phyloP scores from a whole-genome alignment of 2,888 invertebrate species.

The Oegoconia quadripuncta region DNA sequence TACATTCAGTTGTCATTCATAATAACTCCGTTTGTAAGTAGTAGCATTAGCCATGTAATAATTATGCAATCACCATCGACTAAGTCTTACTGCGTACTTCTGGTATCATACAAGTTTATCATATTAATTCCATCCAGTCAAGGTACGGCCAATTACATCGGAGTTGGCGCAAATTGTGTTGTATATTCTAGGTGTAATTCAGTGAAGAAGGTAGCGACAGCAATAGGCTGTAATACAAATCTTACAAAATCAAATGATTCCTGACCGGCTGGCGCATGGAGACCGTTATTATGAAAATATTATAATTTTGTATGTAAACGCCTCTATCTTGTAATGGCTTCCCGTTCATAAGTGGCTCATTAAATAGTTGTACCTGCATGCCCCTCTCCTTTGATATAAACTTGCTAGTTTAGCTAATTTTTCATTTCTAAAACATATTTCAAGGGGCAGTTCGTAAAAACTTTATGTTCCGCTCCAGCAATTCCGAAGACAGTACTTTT shows the following conservation, averaged over 20 bases:
- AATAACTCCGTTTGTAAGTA: no score
- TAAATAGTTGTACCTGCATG: slow-evolving; percentile 10
- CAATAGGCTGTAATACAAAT: background rate
- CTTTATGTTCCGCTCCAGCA: no score
- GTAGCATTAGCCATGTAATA: no score
- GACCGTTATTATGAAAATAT: slow-evolving; percentile 28
- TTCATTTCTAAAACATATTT: no score
- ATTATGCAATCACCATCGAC: slow-evolving; percentile 1
- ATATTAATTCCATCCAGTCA: no score
- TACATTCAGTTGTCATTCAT: slow-evolving; percentile 10
- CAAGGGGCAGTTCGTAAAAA: no score
- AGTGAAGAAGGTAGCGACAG: background rate
- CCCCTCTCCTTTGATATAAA: slow-evolving; percentile 2
- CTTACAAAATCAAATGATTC: background rate
- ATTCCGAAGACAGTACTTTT: no score
- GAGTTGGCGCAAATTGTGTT: no score
- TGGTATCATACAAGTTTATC: no score
- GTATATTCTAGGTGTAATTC: no score
- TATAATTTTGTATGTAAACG: slow-evolving; percentile 27
- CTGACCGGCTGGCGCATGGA: slow-evolving; percentile 3
- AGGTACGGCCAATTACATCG: no score
- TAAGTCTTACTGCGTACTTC: background rate
- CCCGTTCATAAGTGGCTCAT: slow-evolving; percentile 26
- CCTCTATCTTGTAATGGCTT: slow-evolving; percentile 23
- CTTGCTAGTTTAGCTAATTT: background rate